Evolutionary conservation across 2,888 invertebrate species (phyloP).

Genomic region (Calameuta filiformis): DNA sequence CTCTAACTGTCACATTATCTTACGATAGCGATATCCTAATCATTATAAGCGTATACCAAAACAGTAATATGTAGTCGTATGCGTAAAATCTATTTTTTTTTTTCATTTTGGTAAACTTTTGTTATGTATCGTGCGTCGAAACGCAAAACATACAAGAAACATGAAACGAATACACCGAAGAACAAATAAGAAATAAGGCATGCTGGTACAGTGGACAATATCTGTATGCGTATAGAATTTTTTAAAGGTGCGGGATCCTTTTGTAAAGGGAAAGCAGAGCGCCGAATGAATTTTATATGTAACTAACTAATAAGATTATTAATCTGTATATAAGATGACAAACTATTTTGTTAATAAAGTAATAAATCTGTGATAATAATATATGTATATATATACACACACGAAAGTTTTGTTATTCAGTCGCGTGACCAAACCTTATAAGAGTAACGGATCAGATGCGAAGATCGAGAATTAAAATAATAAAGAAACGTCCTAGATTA

Average conservation of each 20-base stretch:
- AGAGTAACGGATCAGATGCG: not conserved
- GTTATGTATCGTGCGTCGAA: not conserved
- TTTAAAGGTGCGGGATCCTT: not conserved
- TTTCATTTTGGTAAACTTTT: not conserved
- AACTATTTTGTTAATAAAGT: constrained; percentile 58
- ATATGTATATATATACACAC: not conserved
- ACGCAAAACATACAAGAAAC: not conserved
- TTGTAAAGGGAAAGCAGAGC: not conserved
- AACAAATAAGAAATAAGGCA: not conserved
- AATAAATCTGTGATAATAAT: constrained; percentile 46
- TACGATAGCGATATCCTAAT: not conserved
- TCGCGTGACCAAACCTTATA: not conserved
- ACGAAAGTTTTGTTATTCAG: not conserved
- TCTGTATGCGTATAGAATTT: not conserved
- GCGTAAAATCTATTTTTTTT: not conserved
- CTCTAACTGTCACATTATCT: not conserved
- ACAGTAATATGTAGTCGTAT: not conserved
- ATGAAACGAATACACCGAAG: not conserved
- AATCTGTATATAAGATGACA: constrained; percentile 49
- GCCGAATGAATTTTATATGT: constrained; percentile 38
- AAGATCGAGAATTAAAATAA: not conserved
- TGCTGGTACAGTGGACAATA: not conserved
- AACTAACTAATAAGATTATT: constrained; percentile 25
- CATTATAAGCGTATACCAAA: not conserved
- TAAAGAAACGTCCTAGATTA: not conserved